A percentile compares a stretch with the other conserved stretches of the same genome.
Evolutionary conservation across 2,797 vertebrate species (phyloP).

Genomic region (Protosalanx chinensis): DNA sequence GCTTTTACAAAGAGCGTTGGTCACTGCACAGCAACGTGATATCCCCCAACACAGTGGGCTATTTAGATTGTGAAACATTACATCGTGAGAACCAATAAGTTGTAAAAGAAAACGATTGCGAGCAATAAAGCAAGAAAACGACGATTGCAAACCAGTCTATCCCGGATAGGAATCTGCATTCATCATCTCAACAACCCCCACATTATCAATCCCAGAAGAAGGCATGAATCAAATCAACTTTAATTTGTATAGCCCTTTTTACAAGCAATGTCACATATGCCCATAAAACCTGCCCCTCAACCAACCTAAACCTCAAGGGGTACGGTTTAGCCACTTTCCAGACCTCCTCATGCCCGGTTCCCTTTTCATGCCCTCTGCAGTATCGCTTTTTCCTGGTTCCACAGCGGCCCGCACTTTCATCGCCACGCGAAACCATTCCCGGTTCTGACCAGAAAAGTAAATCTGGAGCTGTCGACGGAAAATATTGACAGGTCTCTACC

Average conservation of each 20-base stretch:
- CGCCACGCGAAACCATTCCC: constrained; percentile 47
- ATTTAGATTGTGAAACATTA: no score
- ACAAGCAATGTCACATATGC: no score
- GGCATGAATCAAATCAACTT: no score
- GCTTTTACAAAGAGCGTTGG: no score
- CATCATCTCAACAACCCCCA: constrained; percentile 55
- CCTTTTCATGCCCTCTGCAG: constrained; percentile 50
- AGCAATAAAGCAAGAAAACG: no score
- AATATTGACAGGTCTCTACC: constrained; percentile 38
- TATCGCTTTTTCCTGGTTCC: constrained; percentile 59
- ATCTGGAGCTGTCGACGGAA: constrained; percentile 51
- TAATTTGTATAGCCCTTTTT: no score
- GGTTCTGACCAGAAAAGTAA: constrained; percentile 47
- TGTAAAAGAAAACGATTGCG: no score
- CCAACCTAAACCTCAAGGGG: no score
- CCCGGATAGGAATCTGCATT: constrained; percentile 52
- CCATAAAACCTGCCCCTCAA: no score
- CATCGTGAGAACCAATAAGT: no score
- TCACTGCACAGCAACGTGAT: no score
- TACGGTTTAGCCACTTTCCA: constrained; percentile 42
- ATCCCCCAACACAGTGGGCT: no score
- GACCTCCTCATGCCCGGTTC: constrained; percentile 47
- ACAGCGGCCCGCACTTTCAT: constrained; percentile 41
- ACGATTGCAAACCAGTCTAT: constrained; percentile 18
- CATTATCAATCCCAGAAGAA: constrained; percentile 46